These are phyloP conservation scores for Coenonympha glycerion DNA, from an alignment of 2,888 invertebrate genomes.

Conservation along the genomic window DNA sequence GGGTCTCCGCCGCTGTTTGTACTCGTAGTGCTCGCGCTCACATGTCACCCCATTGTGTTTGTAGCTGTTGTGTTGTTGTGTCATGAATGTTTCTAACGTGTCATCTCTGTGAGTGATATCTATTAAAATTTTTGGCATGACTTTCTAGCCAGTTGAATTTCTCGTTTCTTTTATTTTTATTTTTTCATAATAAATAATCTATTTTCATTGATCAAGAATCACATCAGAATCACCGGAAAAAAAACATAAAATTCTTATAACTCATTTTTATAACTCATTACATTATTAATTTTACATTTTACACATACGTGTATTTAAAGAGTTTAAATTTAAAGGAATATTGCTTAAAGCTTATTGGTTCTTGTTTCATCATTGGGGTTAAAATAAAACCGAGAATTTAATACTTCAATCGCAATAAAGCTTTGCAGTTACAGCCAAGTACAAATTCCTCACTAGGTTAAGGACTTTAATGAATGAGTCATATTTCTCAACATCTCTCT, in stretches of 20 bases:
- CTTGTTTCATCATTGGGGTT: neutral
- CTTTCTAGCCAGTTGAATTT: conserved; percentile 22
- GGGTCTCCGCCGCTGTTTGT: conserved; percentile 44
- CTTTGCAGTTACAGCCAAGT: conserved; percentile 11
- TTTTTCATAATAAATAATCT: conserved; percentile 6
- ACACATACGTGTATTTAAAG: too few species aligned
- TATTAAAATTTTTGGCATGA: conserved; percentile 17
- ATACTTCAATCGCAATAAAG: conserved; percentile 3
- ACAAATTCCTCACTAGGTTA: conserved; percentile 25
- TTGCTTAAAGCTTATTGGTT: too few species aligned
- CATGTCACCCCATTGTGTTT: conserved; percentile 32
- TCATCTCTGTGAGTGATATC: conserved; percentile 16
- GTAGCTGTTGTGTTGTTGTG: conserved; percentile 29
- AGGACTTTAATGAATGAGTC: conserved; percentile 27
- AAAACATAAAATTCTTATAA: too few species aligned
- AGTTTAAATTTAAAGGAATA: too few species aligned
- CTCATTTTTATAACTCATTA: too few species aligned
- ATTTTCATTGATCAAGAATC: too few species aligned
- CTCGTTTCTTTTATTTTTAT: conserved; percentile 17
- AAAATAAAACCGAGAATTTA: conserved; percentile 5
- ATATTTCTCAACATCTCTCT: conserved; percentile 17
- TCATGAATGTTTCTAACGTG: conserved; percentile 23
- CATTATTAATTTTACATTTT: too few species aligned
- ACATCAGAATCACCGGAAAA: too few species aligned
- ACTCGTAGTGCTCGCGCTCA: conserved; percentile 49